Evolutionary conservation across 2,888 invertebrate genomes (phyloP), one percentile per base, ranked within the genome.

Genomic region (Himalopsyche tibetana): DNA sequence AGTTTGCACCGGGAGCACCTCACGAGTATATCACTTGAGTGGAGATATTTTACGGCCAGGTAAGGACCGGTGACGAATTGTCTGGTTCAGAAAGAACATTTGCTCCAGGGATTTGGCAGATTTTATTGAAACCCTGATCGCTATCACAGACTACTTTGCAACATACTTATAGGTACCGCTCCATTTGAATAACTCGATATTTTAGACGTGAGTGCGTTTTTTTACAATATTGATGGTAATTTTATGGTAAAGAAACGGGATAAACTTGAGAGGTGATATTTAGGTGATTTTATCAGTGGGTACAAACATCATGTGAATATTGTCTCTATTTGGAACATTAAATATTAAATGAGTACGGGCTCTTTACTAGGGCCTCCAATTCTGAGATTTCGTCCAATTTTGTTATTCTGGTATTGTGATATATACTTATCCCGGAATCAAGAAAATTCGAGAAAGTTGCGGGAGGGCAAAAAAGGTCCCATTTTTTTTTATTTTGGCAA

Each of bases 41-140:
- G 79, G 82, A 82, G 80, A 82, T 85, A 63, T 69, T 82, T 69
- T 69, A 84, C 40, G 80, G 56, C 17, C 51, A 17, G 45, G 40
- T 36, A 45, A 80, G 28, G 45, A 45, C 12, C 51, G 82, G 55
- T 74, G 86, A 86, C 86, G 83, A 86, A 86, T 83, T 83, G 86
- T 81, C 86, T 84, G 83, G 69, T 84, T 84, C 81, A 84, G 55
- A 83, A 55, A 28, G 83, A 86, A 55, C 84, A 83, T 69, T 84
- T 63, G 81, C 86, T 85, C 86, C 80, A 28, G 83, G 87, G 85
- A 87, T 80, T 81, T 63, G 84, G n/a, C 40, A 82, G 80, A 85
- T 83, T 87, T 87, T 87, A 85, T 85, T 85, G 85, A 85, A 87
- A 80, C 63, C 83, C 82, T 80, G 85, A 87, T 87, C 87, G 51